Conservation (phyloP, 2,113 vertebrate genomes). For the Pedetes capensis region DNA sequence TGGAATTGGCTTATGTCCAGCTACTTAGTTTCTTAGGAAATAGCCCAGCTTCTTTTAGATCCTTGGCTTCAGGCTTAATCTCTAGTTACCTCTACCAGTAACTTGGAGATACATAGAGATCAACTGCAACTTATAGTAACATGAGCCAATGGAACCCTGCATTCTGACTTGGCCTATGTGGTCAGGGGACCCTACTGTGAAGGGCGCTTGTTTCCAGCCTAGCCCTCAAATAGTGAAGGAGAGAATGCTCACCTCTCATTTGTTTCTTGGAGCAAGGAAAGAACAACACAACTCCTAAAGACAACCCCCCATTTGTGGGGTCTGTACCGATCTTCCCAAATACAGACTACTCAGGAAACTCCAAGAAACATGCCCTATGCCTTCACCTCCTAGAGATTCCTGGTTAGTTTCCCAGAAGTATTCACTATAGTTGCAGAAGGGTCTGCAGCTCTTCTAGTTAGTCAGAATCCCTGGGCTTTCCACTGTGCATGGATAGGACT, state of each 20-base stretch:
- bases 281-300: not conserved
- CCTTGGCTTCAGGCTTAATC: not conserved
- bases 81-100: not conserved
- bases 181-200: not conserved
- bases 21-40: not conserved
- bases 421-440: not conserved
- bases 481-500: not conserved
- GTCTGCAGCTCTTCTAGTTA: not conserved
- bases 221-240: not conserved
- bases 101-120: not conserved
- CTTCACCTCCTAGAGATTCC: not conserved
- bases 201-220: not conserved
- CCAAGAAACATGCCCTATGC: not conserved
- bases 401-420: not conserved
- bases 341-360: not conserved
- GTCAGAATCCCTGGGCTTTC: not conserved
- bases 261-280: not conserved
- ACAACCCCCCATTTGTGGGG: not conserved
- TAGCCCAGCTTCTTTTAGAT: not conserved
- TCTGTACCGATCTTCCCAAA: not conserved
- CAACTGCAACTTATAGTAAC: not conserved
- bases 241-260: not conserved
- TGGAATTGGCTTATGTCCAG: not conserved
- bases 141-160: not conserved
- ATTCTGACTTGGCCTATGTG: not conserved